Conservation (phyloP, 1,140 invertebrate genomes). For the Drosophila ananassae region DNA sequence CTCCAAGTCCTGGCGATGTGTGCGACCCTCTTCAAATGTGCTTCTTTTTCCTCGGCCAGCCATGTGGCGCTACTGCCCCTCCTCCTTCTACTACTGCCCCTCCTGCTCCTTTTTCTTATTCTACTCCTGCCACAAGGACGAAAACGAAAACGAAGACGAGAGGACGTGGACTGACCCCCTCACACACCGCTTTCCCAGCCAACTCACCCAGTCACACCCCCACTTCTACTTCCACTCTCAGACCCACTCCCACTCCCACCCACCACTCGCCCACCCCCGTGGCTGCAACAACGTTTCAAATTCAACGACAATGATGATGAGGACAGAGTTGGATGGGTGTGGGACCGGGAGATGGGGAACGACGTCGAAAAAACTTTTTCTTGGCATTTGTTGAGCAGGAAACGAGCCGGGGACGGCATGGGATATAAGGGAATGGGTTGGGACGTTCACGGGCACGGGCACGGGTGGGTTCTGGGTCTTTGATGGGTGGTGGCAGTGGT, state of each 20-base stretch:
- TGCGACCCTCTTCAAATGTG: constrained; percentile 81
- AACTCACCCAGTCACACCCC: constrained; percentile 13
- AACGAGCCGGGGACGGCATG: constrained; percentile 45
- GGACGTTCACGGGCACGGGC: not conserved
- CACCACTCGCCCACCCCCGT: constrained; percentile 36
- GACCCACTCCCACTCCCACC: not conserved
- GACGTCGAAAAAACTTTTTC: constrained; percentile 72
- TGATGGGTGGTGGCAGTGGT: constrained; percentile 9
- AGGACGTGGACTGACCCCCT: constrained; percentile 52
- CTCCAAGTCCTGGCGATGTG: constrained; percentile 52
- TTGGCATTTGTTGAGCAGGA: constrained; percentile 82
- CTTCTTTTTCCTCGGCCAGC: constrained; percentile 62
- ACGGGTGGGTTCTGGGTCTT: constrained; percentile 5
- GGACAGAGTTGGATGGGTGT: constrained; percentile 32
- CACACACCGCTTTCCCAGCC: constrained; percentile 28
- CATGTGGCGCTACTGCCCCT: constrained; percentile 61
- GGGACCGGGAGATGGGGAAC: constrained; percentile 16
- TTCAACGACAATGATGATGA: constrained; percentile 77
- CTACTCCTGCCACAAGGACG: constrained; percentile 9
- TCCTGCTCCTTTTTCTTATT: constrained; percentile 13
- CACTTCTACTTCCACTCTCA: not conserved
- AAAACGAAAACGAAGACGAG: constrained; percentile 34
- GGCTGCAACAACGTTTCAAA: constrained; percentile 79
- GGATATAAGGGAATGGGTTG: constrained; percentile 1
- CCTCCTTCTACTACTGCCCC: constrained; percentile 12